Evolutionary conservation across 2,888 invertebrate species (phyloP).

Genomic region (Archaeoteleia sp.): DNA sequence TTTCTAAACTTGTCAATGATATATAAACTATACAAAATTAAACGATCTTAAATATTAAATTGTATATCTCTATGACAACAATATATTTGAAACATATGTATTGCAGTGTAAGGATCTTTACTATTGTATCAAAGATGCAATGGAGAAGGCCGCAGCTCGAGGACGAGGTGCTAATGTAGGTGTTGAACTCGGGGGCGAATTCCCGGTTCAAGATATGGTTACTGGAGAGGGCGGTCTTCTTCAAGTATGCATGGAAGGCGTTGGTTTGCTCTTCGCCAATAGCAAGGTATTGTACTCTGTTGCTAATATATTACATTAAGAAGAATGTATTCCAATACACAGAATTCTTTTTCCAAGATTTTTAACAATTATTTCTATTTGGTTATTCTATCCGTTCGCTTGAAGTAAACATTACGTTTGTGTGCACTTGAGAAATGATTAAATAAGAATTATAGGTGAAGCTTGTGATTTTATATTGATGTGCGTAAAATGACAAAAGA

Average conservation of each 20-base stretch:
- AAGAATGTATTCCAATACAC: constrained; percentile 43
- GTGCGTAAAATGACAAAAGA: no score
- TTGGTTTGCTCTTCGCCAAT: constrained; percentile 98
- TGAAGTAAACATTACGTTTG: constrained; percentile 21
- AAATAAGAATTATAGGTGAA: no score
- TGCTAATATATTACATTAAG: constrained; percentile 14
- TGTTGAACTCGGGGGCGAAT: constrained; percentile 93
- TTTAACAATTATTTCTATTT: constrained; percentile 32
- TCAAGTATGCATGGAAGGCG: constrained; percentile 99
- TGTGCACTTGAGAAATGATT: constrained; percentile 31
- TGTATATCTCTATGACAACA: no score
- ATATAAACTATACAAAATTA: no score
- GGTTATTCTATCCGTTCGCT: constrained; percentile 29
- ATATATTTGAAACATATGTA: no score
- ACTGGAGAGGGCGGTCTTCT: constrained; percentile 98
- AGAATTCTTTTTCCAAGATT: constrained; percentile 32
- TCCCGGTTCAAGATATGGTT: constrained; percentile 98
- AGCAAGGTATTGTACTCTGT: constrained; percentile 90
- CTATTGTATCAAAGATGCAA: constrained; percentile 98
- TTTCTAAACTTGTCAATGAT: constrained; percentile 14
- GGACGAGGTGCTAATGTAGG: constrained; percentile 86
- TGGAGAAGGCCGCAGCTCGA: constrained; percentile 88
- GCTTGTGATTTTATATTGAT: no score
- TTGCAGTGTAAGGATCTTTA: constrained; percentile 97
- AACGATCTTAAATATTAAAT: no score